These are phyloP conservation scores for Zeuzera pyrina DNA, from an alignment of 2,888 invertebrate species.

Conservation along the genomic window DNA sequence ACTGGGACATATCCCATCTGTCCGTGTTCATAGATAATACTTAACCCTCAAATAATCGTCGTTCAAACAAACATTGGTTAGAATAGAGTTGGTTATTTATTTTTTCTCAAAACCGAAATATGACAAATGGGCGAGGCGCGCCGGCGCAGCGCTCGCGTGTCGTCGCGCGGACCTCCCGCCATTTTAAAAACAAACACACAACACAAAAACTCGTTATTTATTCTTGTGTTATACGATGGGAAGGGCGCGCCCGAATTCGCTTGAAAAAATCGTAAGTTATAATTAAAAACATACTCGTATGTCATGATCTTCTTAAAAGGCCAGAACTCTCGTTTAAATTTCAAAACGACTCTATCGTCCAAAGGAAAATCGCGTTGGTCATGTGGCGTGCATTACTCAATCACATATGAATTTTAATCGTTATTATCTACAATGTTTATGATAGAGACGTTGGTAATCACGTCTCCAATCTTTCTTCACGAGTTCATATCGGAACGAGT, in stretches of 20 bases:
- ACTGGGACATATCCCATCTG: conserved; percentile 52
- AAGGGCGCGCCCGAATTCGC: conserved; percentile 68
- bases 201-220: conserved; percentile 71
- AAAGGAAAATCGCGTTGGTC: too few relatives aligned
- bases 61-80: conserved; percentile 63
- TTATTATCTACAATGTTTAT: neutral
- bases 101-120: conserved; percentile 66
- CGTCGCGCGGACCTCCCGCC: conserved; percentile 72
- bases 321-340: too few relatives aligned
- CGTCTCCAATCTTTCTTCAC: conserved; percentile 37
- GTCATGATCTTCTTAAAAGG: too few relatives aligned
- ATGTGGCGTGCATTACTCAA: neutral
- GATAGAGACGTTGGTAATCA: conserved; percentile 41
- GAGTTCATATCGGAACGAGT: conserved; percentile 44
- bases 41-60: conserved; percentile 60
- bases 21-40: conserved; percentile 60
- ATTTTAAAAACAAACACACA: conserved; percentile 72
- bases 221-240: conserved; percentile 63
- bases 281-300: conserved; percentile 67
- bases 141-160: conserved; percentile 62
- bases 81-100: conserved; percentile 65
- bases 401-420: neutral
- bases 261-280: conserved; percentile 67
- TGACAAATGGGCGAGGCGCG: conserved; percentile 66
- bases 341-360: too few relatives aligned